phyloP scores from a whole-genome alignment of 2,797 vertebrate genomes.

The Hoplostethus mediterraneus region DNA sequence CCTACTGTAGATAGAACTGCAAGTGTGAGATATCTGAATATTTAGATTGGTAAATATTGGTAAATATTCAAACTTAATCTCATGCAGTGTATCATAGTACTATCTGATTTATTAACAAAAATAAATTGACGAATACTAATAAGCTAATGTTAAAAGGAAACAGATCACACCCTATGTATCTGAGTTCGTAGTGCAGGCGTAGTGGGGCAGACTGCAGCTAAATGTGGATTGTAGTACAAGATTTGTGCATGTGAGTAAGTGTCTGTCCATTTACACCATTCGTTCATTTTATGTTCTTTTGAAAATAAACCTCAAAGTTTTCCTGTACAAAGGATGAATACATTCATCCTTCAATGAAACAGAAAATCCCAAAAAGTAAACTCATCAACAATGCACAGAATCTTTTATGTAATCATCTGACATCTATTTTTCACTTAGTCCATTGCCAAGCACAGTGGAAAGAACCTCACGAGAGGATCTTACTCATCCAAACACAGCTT shows the following conservation, averaged over 20 bases:
- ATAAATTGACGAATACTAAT: no score
- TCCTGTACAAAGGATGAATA: background rate
- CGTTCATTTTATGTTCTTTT: no score
- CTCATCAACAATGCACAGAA: background rate
- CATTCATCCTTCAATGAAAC: background rate
- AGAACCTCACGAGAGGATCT: constrained; percentile 46
- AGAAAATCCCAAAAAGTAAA: background rate
- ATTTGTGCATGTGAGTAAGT: no score
- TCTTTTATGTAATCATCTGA: constrained; percentile 18
- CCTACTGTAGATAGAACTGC: background rate
- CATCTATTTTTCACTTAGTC: constrained; percentile 44
- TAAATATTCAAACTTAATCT: background rate
- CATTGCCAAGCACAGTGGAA: constrained; percentile 30
- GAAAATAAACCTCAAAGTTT: no score
- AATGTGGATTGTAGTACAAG: no score
- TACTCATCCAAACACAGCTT: constrained; percentile 31
- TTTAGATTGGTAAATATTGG: background rate
- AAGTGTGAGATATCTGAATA: background rate
- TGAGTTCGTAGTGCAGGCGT: no score
- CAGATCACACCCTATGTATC: no score
- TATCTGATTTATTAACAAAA: no score
- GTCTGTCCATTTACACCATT: no score
- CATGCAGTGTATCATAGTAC: no score
- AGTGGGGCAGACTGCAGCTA: no score
- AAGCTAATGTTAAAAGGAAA: no score